Evolutionary conservation across 2,113 vertebrate genomes (phyloP), one percentile per base, ranked within the genome.

Genomic region (Notarius lentiginosus): DNA sequence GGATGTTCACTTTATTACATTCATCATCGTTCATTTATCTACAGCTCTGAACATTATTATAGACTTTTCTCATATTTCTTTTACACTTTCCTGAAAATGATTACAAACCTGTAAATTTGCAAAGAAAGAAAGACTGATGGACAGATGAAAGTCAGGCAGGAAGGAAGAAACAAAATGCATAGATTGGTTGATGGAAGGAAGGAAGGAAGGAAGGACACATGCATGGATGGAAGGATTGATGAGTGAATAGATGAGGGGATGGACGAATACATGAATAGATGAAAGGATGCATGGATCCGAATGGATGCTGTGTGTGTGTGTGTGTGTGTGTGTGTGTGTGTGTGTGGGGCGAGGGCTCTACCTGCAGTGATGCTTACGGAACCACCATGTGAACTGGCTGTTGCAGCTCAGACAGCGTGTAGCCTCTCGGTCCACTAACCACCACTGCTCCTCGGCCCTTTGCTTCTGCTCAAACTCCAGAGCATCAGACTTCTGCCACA

Each of bases 401-500:
- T 95, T 93, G 91, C 98, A 99, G 91, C 94, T 95, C 0, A 95
- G 95, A 84, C 98, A 99, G 68, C 95, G 93, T 41, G 92, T 96
- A 22, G 93, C 95, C 87, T 98, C 97, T 0, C 93, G 92, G 91
- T 98, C 97, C 82, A 96, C 95, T 4, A 97, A 92, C 95, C 94
- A 95, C 95, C 95, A 96, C 72, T 92, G 93, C 80, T 99, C 97
- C 93, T 97, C 97, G 0, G 96, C 95, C 72, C 95, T 96, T 73
- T 97, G 94, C 91, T 97, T 99, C 95, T 99, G 98, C 91, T 98
- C 97, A 92, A 98, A 99, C 92, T 99, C 98, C 90, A 99, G 92
- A 82, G 97, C 97, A 30, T 99, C 98, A 0, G 97, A 97, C 91
- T 99, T 99, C 91, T 99, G 97, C 98, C 98, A 99, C 83, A 99